Percentiles rank a stretch among this genome's conserved stretches.
phyloP scores from a whole-genome alignment of 1,140 invertebrate species.

The Drosophila ambigua region DNA sequence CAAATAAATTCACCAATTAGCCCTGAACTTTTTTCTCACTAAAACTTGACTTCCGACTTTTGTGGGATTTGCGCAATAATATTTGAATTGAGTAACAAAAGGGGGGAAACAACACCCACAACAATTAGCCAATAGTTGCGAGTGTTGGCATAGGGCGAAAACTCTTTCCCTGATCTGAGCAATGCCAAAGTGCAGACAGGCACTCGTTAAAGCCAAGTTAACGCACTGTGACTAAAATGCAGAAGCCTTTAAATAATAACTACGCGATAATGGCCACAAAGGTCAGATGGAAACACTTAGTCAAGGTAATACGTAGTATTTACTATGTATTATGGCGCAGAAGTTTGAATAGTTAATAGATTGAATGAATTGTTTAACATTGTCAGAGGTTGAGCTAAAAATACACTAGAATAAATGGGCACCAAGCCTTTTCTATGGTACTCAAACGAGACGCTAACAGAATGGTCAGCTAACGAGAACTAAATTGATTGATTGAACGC shows the following conservation, averaged over 20 bases:
- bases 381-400: slow-evolving; percentile 4
- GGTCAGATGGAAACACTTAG: slow-evolving; percentile 18
- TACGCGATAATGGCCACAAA: slow-evolving; percentile 11
- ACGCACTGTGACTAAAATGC: slow-evolving; percentile 34
- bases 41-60: slow-evolving; percentile 40
- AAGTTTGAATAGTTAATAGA: slow-evolving; percentile 14
- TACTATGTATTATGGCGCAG: not conserved
- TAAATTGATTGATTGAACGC: slow-evolving; percentile 33
- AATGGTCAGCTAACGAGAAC: slow-evolving; percentile 16
- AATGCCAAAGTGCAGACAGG: slow-evolving; percentile 11
- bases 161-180: not conserved
- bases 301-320: slow-evolving; percentile 7
- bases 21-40: not conserved
- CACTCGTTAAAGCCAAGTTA: slow-evolving; percentile 20
- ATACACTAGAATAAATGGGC: not conserved
- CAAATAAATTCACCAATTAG: no score
- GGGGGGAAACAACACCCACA: not conserved
- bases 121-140: slow-evolving; percentile 12
- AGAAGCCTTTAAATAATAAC: slow-evolving; percentile 32
- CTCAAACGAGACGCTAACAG: not conserved
- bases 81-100: slow-evolving; percentile 19
- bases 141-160: not conserved
- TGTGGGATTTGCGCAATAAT: slow-evolving; percentile 21
- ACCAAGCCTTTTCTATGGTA: not conserved
- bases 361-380: slow-evolving; percentile 1